Conservation (phyloP, 2,888 invertebrate species). For the Crioceris asparagi region DNA sequence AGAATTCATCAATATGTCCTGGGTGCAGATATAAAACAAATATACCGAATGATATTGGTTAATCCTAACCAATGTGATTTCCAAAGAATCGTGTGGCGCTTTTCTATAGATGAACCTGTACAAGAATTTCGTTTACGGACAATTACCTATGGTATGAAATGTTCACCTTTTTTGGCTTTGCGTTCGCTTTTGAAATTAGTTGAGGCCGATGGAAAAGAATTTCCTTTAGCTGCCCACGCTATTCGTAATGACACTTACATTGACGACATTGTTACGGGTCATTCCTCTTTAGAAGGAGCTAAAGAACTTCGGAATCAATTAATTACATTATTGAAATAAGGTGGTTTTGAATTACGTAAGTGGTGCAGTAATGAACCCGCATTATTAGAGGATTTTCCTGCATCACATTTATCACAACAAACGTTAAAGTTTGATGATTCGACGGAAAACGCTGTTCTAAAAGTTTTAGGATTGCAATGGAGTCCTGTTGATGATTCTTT, state of each 20-base stretch:
- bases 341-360: slow-evolving; percentile 14
- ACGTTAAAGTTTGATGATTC: slow-evolving; percentile 1
- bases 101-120: slow-evolving; percentile 1
- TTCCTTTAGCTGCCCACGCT: slow-evolving; percentile 10
- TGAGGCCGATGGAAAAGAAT: slow-evolving; percentile 6
- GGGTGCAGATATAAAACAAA: slow-evolving; percentile 20
- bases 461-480: slow-evolving; percentile 9
- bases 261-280: slow-evolving; percentile 17
- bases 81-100: slow-evolving; percentile 18
- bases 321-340: slow-evolving; percentile 3
- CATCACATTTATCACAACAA: background rate
- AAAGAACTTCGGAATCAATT: slow-evolving; percentile 5
- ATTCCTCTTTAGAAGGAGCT: slow-evolving; percentile 4
- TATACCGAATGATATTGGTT: slow-evolving; percentile 19
- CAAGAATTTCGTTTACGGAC: slow-evolving; percentile 8
- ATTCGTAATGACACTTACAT: slow-evolving; percentile 17
- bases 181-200: slow-evolving; percentile 13
- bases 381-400: slow-evolving; percentile 4
- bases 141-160: slow-evolving; percentile 14
- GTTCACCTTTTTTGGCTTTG: slow-evolving; percentile 24
- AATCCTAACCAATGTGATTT: slow-evolving; percentile 12
- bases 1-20: slow-evolving; percentile 17
- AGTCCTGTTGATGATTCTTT: background rate
- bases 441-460: slow-evolving; percentile 6
- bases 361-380: slow-evolving; percentile 14